phyloP scores from a whole-genome alignment of 1,140 invertebrate species.

The Meteorus sp. region DNA sequence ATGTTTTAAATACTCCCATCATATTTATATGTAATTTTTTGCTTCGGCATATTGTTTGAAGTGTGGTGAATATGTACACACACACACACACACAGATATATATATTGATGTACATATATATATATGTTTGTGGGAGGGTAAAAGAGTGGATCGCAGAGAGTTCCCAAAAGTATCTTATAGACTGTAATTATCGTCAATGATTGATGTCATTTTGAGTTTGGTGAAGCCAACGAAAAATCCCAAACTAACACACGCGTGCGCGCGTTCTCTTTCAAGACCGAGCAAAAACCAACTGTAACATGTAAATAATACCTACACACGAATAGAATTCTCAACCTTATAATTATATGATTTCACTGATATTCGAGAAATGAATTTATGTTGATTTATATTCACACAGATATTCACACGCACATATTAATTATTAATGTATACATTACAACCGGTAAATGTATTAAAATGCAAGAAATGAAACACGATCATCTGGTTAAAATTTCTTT shows the following conservation, averaged over 20 bases:
- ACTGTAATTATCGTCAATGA: conserved; percentile 26
- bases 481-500: background rate
- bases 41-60: too few relatives aligned
- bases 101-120: background rate
- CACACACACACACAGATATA: background rate
- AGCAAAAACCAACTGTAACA: background rate
- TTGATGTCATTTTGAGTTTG: conserved; percentile 22
- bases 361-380: background rate
- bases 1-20: too few relatives aligned
- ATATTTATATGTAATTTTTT: too few relatives aligned
- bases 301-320: background rate
- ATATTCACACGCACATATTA: background rate
- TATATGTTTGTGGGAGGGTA: background rate
- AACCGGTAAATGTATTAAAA: background rate
- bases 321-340: background rate
- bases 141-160: background rate
- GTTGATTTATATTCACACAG: background rate
- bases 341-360: conserved; percentile 3
- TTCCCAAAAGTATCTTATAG: conserved; percentile 4
- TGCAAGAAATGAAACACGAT: conserved; percentile 2
- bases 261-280: too few relatives aligned
- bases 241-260: conserved; percentile 1
- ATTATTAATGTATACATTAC: background rate
- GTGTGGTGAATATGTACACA: too few relatives aligned
- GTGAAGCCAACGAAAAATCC: background rate